Evolutionary conservation across 1,140 invertebrate genomes (phyloP).

Genomic region (Lepidostoma basale): DNA sequence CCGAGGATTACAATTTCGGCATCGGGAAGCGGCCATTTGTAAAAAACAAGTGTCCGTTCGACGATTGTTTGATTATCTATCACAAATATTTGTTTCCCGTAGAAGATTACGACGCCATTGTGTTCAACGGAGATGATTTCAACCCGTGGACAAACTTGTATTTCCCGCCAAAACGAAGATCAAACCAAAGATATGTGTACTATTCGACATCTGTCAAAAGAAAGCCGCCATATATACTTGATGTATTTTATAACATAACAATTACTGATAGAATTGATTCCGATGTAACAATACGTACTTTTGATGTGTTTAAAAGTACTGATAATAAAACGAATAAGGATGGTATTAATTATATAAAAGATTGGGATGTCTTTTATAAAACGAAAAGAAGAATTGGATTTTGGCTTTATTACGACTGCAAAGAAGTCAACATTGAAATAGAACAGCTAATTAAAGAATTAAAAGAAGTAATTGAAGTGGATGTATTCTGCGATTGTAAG

Average conservation of each 20-base stretch:
- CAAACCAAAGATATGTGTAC: background rate
- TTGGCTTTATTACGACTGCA: background rate
- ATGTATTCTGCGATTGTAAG: background rate
- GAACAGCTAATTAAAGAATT: background rate
- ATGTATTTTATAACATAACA: background rate
- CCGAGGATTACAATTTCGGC: background rate
- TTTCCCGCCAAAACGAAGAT: background rate
- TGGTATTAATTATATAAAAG: background rate
- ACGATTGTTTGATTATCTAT: background rate
- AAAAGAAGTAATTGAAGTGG: background rate
- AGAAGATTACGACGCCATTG: background rate
- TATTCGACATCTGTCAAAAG: background rate
- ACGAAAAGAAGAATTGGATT: background rate
- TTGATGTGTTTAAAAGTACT: background rate
- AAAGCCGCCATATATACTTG: background rate
- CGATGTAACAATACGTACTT: background rate
- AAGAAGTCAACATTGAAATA: background rate
- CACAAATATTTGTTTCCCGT: background rate
- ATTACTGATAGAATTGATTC: background rate
- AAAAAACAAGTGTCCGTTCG: background rate
- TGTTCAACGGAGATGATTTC: background rate
- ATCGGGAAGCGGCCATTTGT: background rate
- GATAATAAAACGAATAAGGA: background rate
- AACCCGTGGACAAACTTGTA: background rate
- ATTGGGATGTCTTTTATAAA: background rate